Percentiles rank a stretch among this genome's conserved stretches.
Evolutionary conservation across 2,113 vertebrate species (phyloP).

Genomic region (Grus americana): DNA sequence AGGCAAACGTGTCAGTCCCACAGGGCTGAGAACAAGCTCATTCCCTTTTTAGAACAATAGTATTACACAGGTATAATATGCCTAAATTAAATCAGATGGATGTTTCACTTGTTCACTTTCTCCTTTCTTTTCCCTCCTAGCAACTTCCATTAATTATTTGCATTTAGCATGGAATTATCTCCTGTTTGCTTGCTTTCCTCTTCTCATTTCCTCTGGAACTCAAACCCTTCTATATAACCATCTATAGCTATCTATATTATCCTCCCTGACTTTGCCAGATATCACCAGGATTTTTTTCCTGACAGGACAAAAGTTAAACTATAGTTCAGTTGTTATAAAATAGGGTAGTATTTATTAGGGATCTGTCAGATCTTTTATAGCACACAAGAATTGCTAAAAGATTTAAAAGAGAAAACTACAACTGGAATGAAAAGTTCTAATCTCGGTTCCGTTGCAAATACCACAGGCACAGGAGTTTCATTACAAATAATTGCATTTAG

Average conservation of each 20-base stretch:
- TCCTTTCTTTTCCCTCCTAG: not conserved
- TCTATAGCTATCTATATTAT: not conserved
- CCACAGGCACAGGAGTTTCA: not conserved
- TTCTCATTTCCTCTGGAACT: not conserved
- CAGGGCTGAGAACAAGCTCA: not conserved
- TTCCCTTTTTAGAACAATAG: not conserved
- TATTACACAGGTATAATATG: not conserved
- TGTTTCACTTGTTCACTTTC: not conserved
- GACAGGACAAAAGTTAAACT: not conserved
- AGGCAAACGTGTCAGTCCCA: not conserved
- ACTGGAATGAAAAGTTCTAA: not conserved
- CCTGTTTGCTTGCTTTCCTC: not conserved
- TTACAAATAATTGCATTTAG: not conserved
- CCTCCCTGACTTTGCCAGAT: not conserved
- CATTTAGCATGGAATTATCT: not conserved
- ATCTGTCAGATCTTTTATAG: not conserved
- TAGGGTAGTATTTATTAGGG: not conserved
- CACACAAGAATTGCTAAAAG: not conserved
- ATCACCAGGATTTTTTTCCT: not conserved
- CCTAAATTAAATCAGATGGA: not conserved
- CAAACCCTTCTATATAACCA: not conserved
- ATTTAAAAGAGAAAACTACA: not conserved
- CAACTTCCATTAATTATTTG: not conserved
- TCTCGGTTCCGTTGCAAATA: not conserved
- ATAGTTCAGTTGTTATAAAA: not conserved